Base-by-base conservation (phyloP, 2,797 vertebrate species). In the Cephalopachus bancanus region DNA sequence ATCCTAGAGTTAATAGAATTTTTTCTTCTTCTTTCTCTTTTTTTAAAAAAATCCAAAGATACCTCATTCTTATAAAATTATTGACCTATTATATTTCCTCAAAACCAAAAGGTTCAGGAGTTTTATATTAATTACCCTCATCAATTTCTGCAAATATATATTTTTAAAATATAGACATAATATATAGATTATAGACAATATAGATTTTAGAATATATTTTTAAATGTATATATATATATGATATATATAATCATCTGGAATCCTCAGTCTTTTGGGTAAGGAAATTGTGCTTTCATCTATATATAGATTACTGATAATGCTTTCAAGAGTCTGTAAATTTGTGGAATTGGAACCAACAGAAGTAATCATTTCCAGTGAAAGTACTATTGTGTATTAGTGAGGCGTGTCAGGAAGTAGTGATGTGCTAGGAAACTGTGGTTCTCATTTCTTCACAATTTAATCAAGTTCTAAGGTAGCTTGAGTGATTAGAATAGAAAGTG, bases 121-220 rank as follows among this genome's bases (percentile, higher is more conserved):
- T 79, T 92, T 87, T 57, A 53, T 79, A 19, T 92, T 86, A 53
- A 87, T 49, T 37, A 44, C 26, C 15, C 0, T 80, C 16, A 60
- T n/a, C 60, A 37, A 51, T 97, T 10, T 59, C 12, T 83, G 26
- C 14, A 83, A 86, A 28, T 53, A 30, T 83, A 78, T 89, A 92
- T 44, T 44, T 44, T 44, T 44, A 44, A 44, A 44, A 44, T 44
- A 44, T 44, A 44, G 19, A 78, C 5, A 81, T 24, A 37, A 55
- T n/a, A 44, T 44, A 44, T 44, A 44, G 44, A 44, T 44, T 44
- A 44, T 44, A 44, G 44, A 44, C 44, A 44, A 44, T 7, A 44
- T 5, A 44, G 44, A 44, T 44, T 44, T 44, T 44, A 44, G 44
- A 44, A 44, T 44, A 44, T 44, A 44, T 44, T 5, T 44, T 5